Conservation (phyloP, 2,797 vertebrate species). For the Menidia menidia region DNA sequence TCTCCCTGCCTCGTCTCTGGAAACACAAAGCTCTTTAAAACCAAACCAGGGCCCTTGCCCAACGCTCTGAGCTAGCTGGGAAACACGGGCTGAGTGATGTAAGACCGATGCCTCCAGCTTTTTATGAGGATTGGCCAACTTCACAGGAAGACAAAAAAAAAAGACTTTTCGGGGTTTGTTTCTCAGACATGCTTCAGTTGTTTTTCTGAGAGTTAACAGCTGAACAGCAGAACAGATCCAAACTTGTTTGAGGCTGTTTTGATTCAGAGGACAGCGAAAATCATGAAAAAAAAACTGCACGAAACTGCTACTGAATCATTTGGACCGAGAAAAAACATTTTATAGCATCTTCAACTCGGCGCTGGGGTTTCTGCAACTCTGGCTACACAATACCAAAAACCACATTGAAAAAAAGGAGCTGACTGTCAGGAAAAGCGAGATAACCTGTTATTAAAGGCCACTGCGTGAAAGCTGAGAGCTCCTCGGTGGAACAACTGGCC, state of each 20-base stretch:
- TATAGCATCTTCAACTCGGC: slow-evolving; percentile 26
- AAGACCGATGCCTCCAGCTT: slow-evolving; percentile 47
- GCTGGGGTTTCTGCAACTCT: slow-evolving; percentile 34
- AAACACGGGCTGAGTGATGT: slow-evolving; percentile 57
- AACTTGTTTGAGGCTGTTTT: slow-evolving; percentile 7
- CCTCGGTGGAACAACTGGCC: slow-evolving; percentile 51
- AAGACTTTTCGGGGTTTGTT: slow-evolving; percentile 4
- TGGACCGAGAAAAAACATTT: slow-evolving; percentile 35
- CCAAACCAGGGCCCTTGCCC: slow-evolving; percentile 44
- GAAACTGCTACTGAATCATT: slow-evolving; percentile 18
- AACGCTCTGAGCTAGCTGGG: slow-evolving; percentile 45
- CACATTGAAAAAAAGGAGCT: slow-evolving; percentile 43
- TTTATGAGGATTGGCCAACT: slow-evolving; percentile 46
- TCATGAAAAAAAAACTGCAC: slow-evolving; percentile 30
- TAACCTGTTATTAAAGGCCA: slow-evolving; percentile 70
- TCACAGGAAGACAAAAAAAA: slow-evolving; percentile 20
- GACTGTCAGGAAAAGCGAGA: slow-evolving; percentile 50
- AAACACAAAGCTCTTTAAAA: slow-evolving; percentile 66
- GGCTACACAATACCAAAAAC: slow-evolving; percentile 57
- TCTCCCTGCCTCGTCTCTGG: slow-evolving; percentile 47
- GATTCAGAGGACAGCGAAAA: slow-evolving; percentile 35
- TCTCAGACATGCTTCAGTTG: slow-evolving; percentile 16
- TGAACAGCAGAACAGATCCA: neutral
- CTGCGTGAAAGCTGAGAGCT: slow-evolving; percentile 49
- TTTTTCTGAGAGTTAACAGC: neutral